These are phyloP conservation scores for Idaea biselata DNA, from an alignment of 2,888 invertebrate genomes.

Conservation along the genomic window DNA sequence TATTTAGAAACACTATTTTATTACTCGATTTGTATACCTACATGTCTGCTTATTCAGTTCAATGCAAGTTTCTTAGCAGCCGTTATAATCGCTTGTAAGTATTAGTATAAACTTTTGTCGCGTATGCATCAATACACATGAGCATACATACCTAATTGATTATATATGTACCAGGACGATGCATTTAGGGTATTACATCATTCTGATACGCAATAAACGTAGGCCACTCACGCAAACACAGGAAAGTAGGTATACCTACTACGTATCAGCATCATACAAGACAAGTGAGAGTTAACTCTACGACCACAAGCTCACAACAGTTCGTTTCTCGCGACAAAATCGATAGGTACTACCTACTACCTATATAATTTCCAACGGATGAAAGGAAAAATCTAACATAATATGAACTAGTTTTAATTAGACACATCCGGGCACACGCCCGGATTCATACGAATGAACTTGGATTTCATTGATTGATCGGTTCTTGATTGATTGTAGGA, in stretches of 20 bases:
- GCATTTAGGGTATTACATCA: constrained; percentile 66
- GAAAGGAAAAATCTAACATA: constrained; percentile 17
- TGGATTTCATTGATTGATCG: not conserved
- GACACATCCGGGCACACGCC: not conserved
- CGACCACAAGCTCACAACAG: constrained; percentile 31
- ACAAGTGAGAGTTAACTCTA: constrained; percentile 65
- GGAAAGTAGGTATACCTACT: constrained; percentile 50
- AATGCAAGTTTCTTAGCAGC: not conserved
- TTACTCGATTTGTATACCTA: not conserved
- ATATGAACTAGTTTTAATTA: not conserved
- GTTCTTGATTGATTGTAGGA: not conserved
- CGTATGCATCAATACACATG: not conserved
- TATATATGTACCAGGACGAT: constrained; percentile 44
- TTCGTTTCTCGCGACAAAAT: constrained; percentile 57
- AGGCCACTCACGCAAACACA: constrained; percentile 68
- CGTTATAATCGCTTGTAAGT: not conserved
- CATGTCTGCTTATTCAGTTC: not conserved
- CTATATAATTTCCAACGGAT: constrained; percentile 32
- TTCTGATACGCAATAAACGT: constrained; percentile 32
- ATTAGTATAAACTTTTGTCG: no score
- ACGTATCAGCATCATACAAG: constrained; percentile 69
- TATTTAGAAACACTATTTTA: not conserved
- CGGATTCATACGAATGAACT: not conserved
- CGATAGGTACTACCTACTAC: constrained; percentile 12
- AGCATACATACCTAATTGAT: no score